Conservation (phyloP, 2,888 invertebrate species). For the Machimus atricapillus region DNA sequence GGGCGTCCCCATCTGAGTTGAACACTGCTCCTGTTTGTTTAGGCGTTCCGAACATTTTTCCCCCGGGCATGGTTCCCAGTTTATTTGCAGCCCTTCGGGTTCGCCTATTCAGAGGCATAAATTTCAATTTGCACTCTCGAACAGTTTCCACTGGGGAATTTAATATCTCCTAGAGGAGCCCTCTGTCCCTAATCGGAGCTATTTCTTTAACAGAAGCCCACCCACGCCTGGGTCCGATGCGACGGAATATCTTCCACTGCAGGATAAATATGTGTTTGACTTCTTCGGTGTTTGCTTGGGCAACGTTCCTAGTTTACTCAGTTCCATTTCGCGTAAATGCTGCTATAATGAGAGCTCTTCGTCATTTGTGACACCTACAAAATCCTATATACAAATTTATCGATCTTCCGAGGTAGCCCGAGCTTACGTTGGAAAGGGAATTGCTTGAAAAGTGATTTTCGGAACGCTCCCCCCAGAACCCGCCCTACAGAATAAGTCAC, state of each 20-base stretch:
- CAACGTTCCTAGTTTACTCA: background rate
- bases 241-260: background rate
- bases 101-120: conserved; percentile 13
- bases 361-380: conserved; percentile 31
- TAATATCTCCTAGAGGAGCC: conserved; percentile 12
- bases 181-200: background rate
- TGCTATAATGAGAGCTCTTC: conserved; percentile 26
- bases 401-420: background rate
- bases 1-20: background rate
- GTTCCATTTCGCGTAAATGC: conserved; percentile 28
- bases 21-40: conserved; percentile 6
- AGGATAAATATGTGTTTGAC: conserved; percentile 18
- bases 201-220: background rate
- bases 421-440: background rate
- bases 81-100: conserved; percentile 8
- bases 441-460: background rate
- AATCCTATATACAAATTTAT: conserved; percentile 13
- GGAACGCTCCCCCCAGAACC: background rate
- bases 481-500: background rate
- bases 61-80: background rate
- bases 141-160: conserved; percentile 32
- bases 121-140: conserved; percentile 38
- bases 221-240: background rate
- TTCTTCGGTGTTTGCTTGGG: conserved; percentile 6
- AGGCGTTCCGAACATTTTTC: background rate